Conservation (phyloP, 2,113 vertebrate genomes). For the Nicator chloris region DNA sequence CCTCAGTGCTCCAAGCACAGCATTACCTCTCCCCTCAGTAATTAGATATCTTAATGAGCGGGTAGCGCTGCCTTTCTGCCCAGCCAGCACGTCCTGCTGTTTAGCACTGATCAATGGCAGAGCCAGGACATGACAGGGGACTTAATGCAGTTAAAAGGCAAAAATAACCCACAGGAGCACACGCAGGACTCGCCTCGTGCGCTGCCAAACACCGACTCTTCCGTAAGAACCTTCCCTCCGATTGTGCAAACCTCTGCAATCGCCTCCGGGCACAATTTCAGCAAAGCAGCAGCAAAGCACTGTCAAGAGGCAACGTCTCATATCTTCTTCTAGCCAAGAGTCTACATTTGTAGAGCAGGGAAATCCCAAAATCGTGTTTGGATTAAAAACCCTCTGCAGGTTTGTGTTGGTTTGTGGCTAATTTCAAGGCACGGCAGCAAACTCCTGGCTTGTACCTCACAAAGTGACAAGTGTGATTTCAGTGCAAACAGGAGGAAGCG, state of each 20-base stretch:
- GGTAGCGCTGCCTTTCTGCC: background rate
- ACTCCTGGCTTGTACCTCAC: background rate
- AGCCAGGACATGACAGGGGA: background rate
- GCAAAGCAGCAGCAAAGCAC: background rate
- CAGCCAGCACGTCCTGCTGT: background rate
- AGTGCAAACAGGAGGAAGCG: background rate
- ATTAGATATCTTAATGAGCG: background rate
- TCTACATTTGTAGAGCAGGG: background rate
- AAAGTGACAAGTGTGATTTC: background rate
- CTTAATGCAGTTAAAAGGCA: background rate
- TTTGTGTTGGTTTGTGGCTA: background rate
- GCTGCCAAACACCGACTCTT: background rate
- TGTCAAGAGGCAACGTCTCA: background rate
- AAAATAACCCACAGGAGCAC: background rate
- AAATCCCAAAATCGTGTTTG: background rate
- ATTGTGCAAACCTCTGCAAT: background rate
- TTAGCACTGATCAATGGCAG: background rate
- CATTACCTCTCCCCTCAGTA: background rate
- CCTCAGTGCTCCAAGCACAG: background rate
- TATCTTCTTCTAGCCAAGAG: background rate
- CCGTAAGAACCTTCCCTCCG: background rate
- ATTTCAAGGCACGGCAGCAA: background rate
- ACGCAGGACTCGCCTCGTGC: fast-evolving
- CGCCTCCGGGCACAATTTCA: background rate
- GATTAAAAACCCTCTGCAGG: background rate